Base-by-base conservation (phyloP, 2,113 vertebrate species). In the Hymenochirus boettgeri region DNA sequence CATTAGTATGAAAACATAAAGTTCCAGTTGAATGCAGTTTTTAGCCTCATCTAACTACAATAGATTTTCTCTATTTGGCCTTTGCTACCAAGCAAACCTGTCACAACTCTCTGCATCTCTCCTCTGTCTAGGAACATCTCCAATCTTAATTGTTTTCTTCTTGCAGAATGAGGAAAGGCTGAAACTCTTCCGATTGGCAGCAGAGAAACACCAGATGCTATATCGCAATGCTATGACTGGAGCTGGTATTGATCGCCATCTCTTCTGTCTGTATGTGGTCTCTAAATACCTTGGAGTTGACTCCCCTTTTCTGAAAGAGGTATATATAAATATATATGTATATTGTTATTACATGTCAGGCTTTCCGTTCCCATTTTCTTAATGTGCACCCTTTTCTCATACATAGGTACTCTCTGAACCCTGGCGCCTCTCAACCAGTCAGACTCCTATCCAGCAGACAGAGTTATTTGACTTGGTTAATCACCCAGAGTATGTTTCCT, bases 381-480 rank as follows among this genome's bases (percentile, higher is more conserved):
- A 22, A 19, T 48, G 8, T 6, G 10, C 12, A 11, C 21, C 46
- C 46, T 22, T 48, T 21, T 42, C 13, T 42, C n/a, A 17, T n/a
- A 42, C 21, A 15, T 37, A 94, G 92, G 91, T 93, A n/a, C 76
- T 89, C 52, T 88, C 90, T 0, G 90, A 93, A 62, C 89, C 85
- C 0, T 96, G 93, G 93, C 81, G 80, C 8, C 83, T 96, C 47
- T 92, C 90, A 33, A 92, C 92, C 72, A 95, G 93, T 79, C 93
- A 96, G 83, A 89, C 87, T 57, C 86, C 91, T 0, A 60, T 91
- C 22, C 93, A 93, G 83, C 91, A 92, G 70, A 62, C 71, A 48
- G 89, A 92, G 62, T 80, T 95, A 57, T 93, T 93, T 67, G 93
- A 96, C 50, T 39, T 91, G 9, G 83, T 87, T 50, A 91, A 88